Evolutionary conservation across 2,888 invertebrate genomes (phyloP).

Genomic region (Drosophila kambysellisi): DNA sequence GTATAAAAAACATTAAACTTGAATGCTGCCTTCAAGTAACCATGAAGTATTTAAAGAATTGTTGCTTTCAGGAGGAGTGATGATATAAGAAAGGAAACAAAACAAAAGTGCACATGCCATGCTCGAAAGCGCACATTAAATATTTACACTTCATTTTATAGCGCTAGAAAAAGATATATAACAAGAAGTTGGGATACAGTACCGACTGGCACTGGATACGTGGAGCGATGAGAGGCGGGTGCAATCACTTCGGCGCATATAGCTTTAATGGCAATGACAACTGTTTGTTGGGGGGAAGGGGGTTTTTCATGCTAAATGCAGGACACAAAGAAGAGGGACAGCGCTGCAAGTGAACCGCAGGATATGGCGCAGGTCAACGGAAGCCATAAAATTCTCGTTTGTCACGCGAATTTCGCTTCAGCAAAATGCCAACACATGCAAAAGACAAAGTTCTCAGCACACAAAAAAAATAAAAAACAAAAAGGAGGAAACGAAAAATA

Average conservation of each 20-base stretch:
- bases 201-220: slow-evolving; percentile 22
- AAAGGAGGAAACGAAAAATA: slow-evolving; percentile 32
- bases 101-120: slow-evolving; percentile 61
- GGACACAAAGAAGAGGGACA: slow-evolving; percentile 43
- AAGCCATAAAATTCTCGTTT: slow-evolving; percentile 85
- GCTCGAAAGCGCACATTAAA: slow-evolving; percentile 84
- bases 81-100: slow-evolving; percentile 1
- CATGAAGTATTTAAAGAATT: slow-evolving; percentile 36
- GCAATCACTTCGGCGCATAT: slow-evolving; percentile 83
- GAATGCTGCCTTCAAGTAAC: slow-evolving; percentile 17
- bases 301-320: slow-evolving; percentile 45
- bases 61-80: neutral
- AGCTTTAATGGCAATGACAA: slow-evolving; percentile 80
- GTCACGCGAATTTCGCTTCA: slow-evolving; percentile 83
- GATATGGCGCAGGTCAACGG: slow-evolving; percentile 85
- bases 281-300: slow-evolving; percentile 52
- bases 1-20: slow-evolving; percentile 14
- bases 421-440: slow-evolving; percentile 81
- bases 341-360: slow-evolving; percentile 74
- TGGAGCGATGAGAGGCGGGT: slow-evolving; percentile 55
- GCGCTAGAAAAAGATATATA: slow-evolving; percentile 47
- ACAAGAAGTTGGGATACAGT: slow-evolving; percentile 18
- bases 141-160: slow-evolving; percentile 85
- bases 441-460: slow-evolving; percentile 75
- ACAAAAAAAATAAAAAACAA: slow-evolving; percentile 22